A percentile compares a stretch with the other conserved stretches of the same genome.
These are phyloP conservation scores for Hyles vespertilio DNA, from an alignment of 1,140 invertebrate species.

Conservation along the genomic window DNA sequence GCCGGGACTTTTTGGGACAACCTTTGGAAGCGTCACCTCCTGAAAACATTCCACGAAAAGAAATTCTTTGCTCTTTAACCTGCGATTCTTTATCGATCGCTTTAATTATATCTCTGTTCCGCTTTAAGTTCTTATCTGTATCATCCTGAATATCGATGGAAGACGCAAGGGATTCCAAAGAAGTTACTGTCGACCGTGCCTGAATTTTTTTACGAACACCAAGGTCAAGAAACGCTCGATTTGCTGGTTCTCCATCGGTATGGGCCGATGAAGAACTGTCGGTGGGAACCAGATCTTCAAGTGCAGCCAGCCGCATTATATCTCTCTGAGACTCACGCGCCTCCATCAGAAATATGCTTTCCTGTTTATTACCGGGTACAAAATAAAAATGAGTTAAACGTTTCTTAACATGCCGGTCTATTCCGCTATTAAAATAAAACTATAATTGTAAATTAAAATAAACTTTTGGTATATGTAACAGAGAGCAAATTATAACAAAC, in stretches of 20 bases:
- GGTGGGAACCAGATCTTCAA: conserved; percentile 30
- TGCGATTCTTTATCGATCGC: conserved; percentile 54
- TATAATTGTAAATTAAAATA: too few relatives aligned
- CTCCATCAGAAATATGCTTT: conserved; percentile 88
- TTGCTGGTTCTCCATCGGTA: conserved; percentile 8
- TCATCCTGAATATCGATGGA: conserved; percentile 49
- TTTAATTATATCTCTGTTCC: conserved; percentile 43
- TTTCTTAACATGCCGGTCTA: too few relatives aligned
- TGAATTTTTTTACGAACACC: conserved; percentile 28
- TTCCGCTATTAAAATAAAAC: too few relatives aligned
- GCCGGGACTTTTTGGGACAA: conserved; percentile 48
- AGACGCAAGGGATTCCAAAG: conserved; percentile 62
- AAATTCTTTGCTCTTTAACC: conserved; percentile 49
- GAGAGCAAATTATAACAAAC: too few relatives aligned
- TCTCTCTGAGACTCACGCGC: conserved; percentile 85
- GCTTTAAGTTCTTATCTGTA: conserved; percentile 44
- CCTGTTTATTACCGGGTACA: conserved; percentile 50
- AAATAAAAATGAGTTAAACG: neutral
- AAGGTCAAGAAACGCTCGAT: conserved; percentile 41
- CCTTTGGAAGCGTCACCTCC: conserved; percentile 41
- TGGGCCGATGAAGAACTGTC: conserved; percentile 19
- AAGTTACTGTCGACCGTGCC: conserved; percentile 53
- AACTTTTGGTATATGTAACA: too few relatives aligned
- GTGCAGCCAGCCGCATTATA: conserved; percentile 49
- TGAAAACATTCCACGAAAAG: conserved; percentile 46